Evolutionary conservation across 1,140 invertebrate species (phyloP).

Genomic region (Drosophila arawakana): DNA sequence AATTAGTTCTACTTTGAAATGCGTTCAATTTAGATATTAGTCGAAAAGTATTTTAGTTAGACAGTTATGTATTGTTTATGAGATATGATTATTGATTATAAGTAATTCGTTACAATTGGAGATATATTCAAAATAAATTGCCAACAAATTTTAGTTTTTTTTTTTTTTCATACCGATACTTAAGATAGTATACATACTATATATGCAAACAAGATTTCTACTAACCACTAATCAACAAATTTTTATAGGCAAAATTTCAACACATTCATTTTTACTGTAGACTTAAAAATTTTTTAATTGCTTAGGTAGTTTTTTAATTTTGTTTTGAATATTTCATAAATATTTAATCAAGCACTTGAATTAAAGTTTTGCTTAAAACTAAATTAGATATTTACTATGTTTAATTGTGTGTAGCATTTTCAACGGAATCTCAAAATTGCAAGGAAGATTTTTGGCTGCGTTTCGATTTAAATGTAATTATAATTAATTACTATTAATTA

Average conservation of each 20-base stretch:
- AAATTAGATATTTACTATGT: conserved; percentile 51
- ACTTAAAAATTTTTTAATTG: conserved; percentile 10
- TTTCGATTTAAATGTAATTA: conserved; percentile 23
- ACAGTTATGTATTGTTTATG: conserved; percentile 52
- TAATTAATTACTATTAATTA: not conserved
- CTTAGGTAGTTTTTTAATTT: conserved; percentile 7
- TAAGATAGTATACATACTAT: conserved; percentile 20
- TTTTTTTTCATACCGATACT: conserved; percentile 28
- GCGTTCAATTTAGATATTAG: conserved; percentile 45
- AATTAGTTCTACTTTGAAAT: conserved; percentile 50
- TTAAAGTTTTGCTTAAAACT: conserved; percentile 68
- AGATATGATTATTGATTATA: conserved; percentile 58
- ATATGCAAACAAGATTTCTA: conserved; percentile 64
- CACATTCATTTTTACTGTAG: conserved; percentile 26
- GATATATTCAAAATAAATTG: conserved; percentile 38
- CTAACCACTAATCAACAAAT: conserved; percentile 80
- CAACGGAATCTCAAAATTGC: conserved; percentile 80
- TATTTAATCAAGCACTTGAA: conserved; percentile 76
- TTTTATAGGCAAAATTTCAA: conserved; percentile 47
- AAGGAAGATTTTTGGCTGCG: conserved; percentile 77
- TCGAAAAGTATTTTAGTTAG: conserved; percentile 29
- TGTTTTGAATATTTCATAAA: conserved; percentile 72
- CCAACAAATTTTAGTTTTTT: conserved; percentile 18
- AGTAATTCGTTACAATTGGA: conserved; percentile 66
- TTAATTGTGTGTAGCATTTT: conserved; percentile 78